Percentiles rank a stretch among this genome's conserved stretches.
phyloP scores from a whole-genome alignment of 2,797 vertebrate genomes.

The Sebastes ruberrimus region DNA sequence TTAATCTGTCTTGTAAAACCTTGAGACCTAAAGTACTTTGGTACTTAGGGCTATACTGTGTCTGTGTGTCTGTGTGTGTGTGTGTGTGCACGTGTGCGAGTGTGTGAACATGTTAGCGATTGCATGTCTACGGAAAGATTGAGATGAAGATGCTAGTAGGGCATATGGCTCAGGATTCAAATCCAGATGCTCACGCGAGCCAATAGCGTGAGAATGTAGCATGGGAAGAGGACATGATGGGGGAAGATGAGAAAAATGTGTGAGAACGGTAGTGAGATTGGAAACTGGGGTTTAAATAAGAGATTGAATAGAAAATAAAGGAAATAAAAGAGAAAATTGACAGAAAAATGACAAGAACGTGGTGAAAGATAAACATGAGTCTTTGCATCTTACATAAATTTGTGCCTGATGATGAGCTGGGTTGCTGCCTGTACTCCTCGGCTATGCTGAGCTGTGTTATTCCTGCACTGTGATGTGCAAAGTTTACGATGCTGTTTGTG shows the following conservation, averaged over 20 bases:
- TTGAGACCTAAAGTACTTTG: conserved; percentile 50
- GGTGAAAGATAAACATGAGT: conserved; percentile 3
- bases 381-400: background rate
- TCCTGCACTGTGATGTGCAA: conserved; percentile 29
- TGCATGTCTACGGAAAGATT: conserved; percentile 33
- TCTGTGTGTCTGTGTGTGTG: background rate
- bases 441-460: conserved; percentile 35
- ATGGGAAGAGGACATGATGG: conserved; percentile 5
- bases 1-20: conserved; percentile 74
- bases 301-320: background rate
- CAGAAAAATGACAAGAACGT: background rate
- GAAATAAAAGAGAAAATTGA: background rate
- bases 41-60: conserved; percentile 37
- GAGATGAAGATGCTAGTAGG: conserved; percentile 49
- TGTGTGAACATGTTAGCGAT: conserved; percentile 10
- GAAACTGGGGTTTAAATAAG: conserved; percentile 18
- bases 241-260: background rate
- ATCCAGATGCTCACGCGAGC: conserved; percentile 65
- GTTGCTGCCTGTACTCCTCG: conserved; percentile 10
- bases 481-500: conserved; percentile 37
- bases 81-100: background rate
- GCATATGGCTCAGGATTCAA: conserved; percentile 62
- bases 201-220: conserved; percentile 18
- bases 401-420: conserved; percentile 22
- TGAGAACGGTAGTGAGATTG: background rate